Percentiles rank a stretch among this genome's conserved stretches.
Conservation (phyloP, 2,113 vertebrate species). For the Fregata magnificens region DNA sequence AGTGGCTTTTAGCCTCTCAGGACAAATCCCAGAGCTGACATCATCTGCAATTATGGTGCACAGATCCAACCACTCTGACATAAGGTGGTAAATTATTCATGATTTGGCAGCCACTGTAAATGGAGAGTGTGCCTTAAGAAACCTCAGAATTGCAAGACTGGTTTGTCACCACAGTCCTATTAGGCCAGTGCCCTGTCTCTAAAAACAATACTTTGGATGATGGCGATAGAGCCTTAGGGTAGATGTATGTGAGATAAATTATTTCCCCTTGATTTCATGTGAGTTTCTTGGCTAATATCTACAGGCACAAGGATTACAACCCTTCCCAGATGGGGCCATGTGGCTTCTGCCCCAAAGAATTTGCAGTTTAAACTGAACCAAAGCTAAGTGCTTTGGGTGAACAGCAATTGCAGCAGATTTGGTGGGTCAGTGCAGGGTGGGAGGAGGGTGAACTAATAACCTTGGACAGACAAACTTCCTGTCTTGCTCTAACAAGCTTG, state of each 20-base stretch:
- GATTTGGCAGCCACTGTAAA: constrained; percentile 5
- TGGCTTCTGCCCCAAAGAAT: background rate
- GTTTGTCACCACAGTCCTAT: background rate
- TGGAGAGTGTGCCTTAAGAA: background rate
- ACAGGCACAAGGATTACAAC: background rate
- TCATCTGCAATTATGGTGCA: constrained; percentile 58
- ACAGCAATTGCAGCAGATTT: background rate
- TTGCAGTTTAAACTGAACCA: background rate
- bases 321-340: background rate
- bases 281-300: background rate
- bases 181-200: background rate
- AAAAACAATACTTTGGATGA: background rate
- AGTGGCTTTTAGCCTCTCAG: constrained; percentile 33
- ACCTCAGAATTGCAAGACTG: background rate
- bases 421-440: background rate
- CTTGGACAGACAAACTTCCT: background rate
- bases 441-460: background rate
- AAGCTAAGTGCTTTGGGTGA: background rate
- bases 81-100: constrained; percentile 60
- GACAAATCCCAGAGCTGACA: constrained; percentile 57
- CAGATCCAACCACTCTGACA: constrained; percentile 29
- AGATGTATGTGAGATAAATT: background rate
- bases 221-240: background rate
- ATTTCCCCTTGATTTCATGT: background rate
- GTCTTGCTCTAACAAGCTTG: background rate